A percentile compares a stretch with the other conserved stretches of the same genome.
These are phyloP conservation scores for Furcifer pardalis DNA, from an alignment of 2,797 vertebrate genomes.

Conservation along the genomic window DNA sequence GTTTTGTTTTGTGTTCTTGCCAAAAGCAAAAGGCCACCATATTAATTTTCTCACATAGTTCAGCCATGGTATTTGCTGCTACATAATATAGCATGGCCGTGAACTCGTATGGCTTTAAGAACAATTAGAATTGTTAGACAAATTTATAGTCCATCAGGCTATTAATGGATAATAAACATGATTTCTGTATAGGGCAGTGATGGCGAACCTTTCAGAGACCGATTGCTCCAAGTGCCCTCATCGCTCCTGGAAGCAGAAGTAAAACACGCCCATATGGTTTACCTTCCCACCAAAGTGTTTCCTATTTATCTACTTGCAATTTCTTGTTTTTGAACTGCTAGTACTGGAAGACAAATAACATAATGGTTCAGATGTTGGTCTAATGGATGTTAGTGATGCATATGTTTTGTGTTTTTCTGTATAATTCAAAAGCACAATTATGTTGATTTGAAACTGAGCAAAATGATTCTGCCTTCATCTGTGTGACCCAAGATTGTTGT, in stretches of 20 bases:
- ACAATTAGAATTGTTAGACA: not conserved
- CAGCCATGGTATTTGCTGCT: not conserved
- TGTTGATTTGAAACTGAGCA: slow-evolving; percentile 43
- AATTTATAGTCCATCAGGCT: not conserved
- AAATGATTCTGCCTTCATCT: not conserved
- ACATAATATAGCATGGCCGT: not conserved
- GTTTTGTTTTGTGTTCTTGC: too few relatives aligned
- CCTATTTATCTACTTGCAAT: too few relatives aligned
- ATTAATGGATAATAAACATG: not conserved
- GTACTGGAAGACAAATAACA: not conserved
- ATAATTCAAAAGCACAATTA: slow-evolving; percentile 41
- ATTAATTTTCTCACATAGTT: not conserved
- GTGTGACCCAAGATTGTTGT: slow-evolving; percentile 36
- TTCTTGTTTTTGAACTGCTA: too few relatives aligned
- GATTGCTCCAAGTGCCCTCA: too few relatives aligned
- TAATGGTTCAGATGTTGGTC: not conserved
- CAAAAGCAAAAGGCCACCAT: not conserved
- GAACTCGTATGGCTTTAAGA: not conserved
- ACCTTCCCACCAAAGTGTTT: too few relatives aligned
- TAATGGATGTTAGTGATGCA: slow-evolving; percentile 53
- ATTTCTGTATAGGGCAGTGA: not conserved
- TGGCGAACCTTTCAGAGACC: too few relatives aligned
- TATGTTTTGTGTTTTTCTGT: slow-evolving; percentile 38
- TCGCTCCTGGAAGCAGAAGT: too few relatives aligned
- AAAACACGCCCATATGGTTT: too few relatives aligned